Percentiles rank a stretch among this genome's conserved stretches.
Conservation (phyloP, 2,888 invertebrate genomes). For the Hypsopygia costalis region DNA sequence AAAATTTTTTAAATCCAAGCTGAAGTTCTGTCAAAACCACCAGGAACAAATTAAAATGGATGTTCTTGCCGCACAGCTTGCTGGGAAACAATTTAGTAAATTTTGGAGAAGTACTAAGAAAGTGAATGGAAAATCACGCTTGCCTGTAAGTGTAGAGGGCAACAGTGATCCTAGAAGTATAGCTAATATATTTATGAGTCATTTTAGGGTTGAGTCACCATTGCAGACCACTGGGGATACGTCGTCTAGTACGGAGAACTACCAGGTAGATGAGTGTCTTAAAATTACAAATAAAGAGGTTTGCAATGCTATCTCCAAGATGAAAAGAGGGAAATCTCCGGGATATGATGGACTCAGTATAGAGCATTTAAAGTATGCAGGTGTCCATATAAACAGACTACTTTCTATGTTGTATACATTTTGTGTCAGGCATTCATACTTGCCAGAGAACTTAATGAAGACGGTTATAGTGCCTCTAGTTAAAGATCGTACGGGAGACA, state of each 20-base stretch:
- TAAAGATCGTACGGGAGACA: conserved; percentile 20
- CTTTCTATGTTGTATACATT: conserved; percentile 13
- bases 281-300: background rate
- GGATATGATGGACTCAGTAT: conserved; percentile 20
- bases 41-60: conserved; percentile 14
- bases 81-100: background rate
- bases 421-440: background rate
- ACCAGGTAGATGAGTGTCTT: background rate
- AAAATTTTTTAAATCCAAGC: conserved; percentile 14
- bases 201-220: conserved; percentile 11
- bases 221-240: too few species aligned
- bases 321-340: conserved; percentile 18
- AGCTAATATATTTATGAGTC: conserved; percentile 15
- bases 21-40: conserved; percentile 19
- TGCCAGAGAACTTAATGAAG: too few species aligned
- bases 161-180: conserved; percentile 10
- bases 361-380: conserved; percentile 19
- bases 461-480: background rate
- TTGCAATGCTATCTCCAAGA: background rate
- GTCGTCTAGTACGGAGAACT: too few species aligned
- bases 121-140: conserved; percentile 8
- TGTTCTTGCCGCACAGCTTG: conserved; percentile 8
- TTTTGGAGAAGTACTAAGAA: conserved; percentile 14
- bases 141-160: conserved; percentile 16
- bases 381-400: conserved; percentile 14